Percentiles rank a stretch among this genome's conserved stretches.
Conservation (phyloP, 1,140 invertebrate species). For the Pissodes strobi region DNA sequence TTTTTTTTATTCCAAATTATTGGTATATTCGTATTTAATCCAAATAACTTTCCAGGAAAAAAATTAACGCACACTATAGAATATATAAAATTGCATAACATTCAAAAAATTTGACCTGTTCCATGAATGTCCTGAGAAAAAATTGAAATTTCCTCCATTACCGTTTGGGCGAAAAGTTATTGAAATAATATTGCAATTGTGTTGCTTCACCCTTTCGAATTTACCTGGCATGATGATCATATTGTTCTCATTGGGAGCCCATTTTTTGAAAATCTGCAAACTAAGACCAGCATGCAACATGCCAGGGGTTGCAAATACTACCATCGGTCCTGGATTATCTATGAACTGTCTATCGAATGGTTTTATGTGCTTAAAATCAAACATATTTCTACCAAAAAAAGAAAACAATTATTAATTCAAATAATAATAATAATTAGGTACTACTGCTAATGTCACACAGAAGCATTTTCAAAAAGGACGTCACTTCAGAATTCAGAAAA, state of each 20-base stretch:
- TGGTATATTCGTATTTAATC: too few relatives aligned
- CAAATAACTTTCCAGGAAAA: too few relatives aligned
- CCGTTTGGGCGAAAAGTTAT: background rate
- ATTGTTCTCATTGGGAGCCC: slow-evolving; percentile 97
- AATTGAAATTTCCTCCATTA: background rate
- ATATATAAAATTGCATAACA: too few relatives aligned
- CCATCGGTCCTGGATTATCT: slow-evolving; percentile 98
- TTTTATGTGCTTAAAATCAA: slow-evolving; percentile 99
- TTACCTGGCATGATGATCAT: slow-evolving; percentile 96
- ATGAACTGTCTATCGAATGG: slow-evolving; percentile 96
- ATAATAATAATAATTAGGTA: background rate
- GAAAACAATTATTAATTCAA: background rate
- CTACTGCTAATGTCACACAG: too few relatives aligned
- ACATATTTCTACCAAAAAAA: slow-evolving; percentile 87
- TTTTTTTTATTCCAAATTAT: too few relatives aligned
- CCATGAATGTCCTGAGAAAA: too few relatives aligned
- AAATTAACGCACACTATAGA: too few relatives aligned
- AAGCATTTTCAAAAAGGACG: background rate
- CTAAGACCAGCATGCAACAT: slow-evolving; percentile 99
- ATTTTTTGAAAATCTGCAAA: slow-evolving; percentile 98
- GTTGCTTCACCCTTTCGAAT: background rate
- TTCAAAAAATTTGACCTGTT: too few relatives aligned
- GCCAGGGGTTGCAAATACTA: slow-evolving; percentile 98
- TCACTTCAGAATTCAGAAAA: too few relatives aligned
- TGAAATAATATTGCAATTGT: background rate